These are phyloP conservation scores for Bothrops jararaca DNA, from an alignment of 2,113 vertebrate species.

Conservation along the genomic window DNA sequence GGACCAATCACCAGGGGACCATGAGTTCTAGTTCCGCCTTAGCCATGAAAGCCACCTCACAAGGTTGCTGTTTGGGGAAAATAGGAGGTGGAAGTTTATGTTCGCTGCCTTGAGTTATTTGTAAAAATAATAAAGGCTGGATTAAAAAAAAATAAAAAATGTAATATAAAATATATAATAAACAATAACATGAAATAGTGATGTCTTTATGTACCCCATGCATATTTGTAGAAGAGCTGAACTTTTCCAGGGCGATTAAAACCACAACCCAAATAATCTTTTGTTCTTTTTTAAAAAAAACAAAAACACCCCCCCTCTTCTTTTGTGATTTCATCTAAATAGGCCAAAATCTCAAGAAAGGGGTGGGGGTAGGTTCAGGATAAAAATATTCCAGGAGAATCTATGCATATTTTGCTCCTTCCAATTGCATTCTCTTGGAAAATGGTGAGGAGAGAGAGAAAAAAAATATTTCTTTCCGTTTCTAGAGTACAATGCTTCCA, in stretches of 20 bases:
- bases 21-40: too few relatives aligned
- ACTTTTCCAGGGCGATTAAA: not conserved
- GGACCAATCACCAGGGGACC: too few relatives aligned
- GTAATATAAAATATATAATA: too few relatives aligned
- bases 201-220: not conserved
- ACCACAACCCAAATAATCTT: not conserved
- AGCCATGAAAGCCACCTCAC: too few relatives aligned
- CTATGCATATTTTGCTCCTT: not conserved
- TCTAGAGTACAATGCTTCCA: conserved; percentile 39
- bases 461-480: not conserved
- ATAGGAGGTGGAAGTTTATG: too few relatives aligned
- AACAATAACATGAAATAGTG: too few relatives aligned
- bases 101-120: too few relatives aligned
- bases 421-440: not conserved
- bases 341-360: not conserved
- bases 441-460: too few relatives aligned
- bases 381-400: not conserved
- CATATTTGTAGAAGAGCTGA: not conserved
- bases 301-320: not conserved
- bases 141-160: too few relatives aligned
- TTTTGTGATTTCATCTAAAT: not conserved
- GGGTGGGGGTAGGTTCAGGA: not conserved
- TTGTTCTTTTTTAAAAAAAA: not conserved
- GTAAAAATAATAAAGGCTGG: too few relatives aligned
- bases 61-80: too few relatives aligned